These are phyloP conservation scores for Danionella cerebrum DNA, from an alignment of 2,113 vertebrate species.

Conservation along the genomic window DNA sequence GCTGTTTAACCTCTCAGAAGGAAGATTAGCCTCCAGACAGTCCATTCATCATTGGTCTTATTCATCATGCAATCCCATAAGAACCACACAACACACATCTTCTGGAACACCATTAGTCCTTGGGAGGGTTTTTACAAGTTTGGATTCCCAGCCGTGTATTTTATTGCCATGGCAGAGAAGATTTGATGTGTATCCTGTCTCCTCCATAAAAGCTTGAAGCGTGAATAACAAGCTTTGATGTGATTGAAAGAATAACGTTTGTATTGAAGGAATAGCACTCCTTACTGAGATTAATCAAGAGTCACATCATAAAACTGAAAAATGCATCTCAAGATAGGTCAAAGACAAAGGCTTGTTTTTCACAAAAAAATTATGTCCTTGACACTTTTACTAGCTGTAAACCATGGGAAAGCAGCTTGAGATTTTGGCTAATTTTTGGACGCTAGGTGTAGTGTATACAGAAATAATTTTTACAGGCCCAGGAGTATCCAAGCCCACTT, in stretches of 20 bases:
- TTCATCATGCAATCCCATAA: constrained; percentile 28
- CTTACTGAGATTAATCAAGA: neutral
- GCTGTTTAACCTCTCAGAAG: constrained; percentile 42
- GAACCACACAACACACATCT: constrained; percentile 14
- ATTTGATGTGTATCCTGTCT: neutral
- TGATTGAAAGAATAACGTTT: constrained; percentile 12
- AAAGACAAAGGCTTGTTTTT: no score
- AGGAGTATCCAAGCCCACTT: no score
- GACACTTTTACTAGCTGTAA: no score
- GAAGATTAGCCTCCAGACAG: neutral
- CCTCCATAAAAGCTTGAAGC: constrained; percentile 11
- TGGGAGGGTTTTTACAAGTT: constrained; percentile 14
- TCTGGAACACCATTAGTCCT: constrained; percentile 22
- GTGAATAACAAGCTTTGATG: neutral
- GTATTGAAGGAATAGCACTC: constrained; percentile 1
- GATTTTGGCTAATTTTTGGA: no score
- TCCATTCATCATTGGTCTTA: constrained; percentile 27
- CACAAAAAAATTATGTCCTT: no score
- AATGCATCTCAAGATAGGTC: neutral
- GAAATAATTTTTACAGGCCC: no score
- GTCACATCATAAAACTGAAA: neutral
- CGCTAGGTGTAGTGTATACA: no score
- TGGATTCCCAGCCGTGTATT: neutral
- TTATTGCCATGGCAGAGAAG: neutral
- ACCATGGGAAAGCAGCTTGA: no score